These are phyloP conservation scores for Odontamblyopus rebecca DNA, from an alignment of 2,797 vertebrate genomes.

Conservation along the genomic window DNA sequence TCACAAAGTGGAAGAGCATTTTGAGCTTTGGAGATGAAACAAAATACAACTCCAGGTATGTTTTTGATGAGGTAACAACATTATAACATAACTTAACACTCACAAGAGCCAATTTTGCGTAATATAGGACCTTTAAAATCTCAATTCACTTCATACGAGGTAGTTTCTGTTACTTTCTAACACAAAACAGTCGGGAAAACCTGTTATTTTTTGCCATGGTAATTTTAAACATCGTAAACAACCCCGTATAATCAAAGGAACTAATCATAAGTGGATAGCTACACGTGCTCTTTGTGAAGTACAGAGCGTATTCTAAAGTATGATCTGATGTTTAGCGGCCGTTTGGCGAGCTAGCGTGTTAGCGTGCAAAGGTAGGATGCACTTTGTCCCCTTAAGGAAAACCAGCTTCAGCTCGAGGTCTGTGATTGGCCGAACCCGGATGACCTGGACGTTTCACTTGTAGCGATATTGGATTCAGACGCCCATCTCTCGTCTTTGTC, in stretches of 20 bases:
- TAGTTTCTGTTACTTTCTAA: too few species aligned
- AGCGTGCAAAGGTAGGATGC: conserved; percentile 26
- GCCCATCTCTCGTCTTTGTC: conserved; percentile 32
- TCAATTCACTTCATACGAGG: too few species aligned
- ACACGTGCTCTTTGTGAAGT: not conserved
- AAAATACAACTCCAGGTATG: too few species aligned
- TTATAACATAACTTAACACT: too few species aligned
- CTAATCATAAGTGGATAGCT: not conserved
- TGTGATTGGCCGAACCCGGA: conserved; percentile 45
- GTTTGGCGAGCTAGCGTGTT: conserved; percentile 17
- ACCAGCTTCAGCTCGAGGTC: conserved; percentile 25
- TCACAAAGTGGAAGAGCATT: too few species aligned
- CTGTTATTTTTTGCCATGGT: too few species aligned
- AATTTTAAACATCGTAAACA: too few species aligned
- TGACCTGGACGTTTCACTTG: conserved; percentile 34
- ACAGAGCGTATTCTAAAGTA: not conserved
- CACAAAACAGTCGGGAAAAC: too few species aligned
- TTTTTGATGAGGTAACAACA: too few species aligned
- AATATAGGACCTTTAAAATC: too few species aligned
- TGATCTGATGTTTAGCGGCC: not conserved
- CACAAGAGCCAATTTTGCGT: too few species aligned
- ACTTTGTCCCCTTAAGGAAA: conserved; percentile 47
- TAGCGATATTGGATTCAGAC: conserved; percentile 53
- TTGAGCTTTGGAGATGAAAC: too few species aligned
- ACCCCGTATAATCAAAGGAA: not conserved